Evolutionary conservation across 2,888 invertebrate species (phyloP), one percentile per base, ranked within the genome.

Genomic region (Anorthoa munda): DNA sequence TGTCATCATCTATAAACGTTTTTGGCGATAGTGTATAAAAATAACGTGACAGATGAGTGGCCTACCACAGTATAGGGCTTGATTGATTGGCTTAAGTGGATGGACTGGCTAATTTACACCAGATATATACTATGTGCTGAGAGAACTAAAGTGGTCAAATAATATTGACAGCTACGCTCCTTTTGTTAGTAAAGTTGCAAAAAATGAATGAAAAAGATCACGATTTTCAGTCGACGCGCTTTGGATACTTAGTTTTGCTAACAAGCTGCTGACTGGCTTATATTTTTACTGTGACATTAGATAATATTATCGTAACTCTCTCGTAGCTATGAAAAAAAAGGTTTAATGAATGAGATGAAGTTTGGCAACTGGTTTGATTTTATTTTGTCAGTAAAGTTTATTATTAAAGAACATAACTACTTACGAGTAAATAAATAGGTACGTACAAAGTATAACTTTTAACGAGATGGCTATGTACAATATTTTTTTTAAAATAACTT

Each of bases 1-100:
- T 46, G 39, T 84, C 70, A 70, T 67, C 56, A 71, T 80, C 75
- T 56, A 84, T 83, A 56, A 65, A 65, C 53, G 58, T 79, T 79
- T 83, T 83, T 79, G 64, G 39, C 11, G 53, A 26, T 39, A 50
- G 56, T 18, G 26, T 56, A 12, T 39, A 64, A 69, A 73, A 64
- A 55, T 64, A 73, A 59, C 55, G 39, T 18, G 70, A 21, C 59
- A n/a, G 56, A 23, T 55, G 31, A 70, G 48, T 61, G 56, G 39
- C n/a, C 48, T 31, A 46, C 58, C 31, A 26, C 31, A 50, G 12
- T 60, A n/a, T n/a, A 12, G 17, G 18, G 50, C n/a, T 39, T 71
- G 84, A 81, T 73, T 79, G 79, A 73, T 83, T 39, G 50, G 15
- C 39, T 55, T 18, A 53, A 71, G 55, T 78, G 60, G 55, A 39